Conservation (phyloP, 2,888 invertebrate species). For the Neoaliturus tenellus region DNA sequence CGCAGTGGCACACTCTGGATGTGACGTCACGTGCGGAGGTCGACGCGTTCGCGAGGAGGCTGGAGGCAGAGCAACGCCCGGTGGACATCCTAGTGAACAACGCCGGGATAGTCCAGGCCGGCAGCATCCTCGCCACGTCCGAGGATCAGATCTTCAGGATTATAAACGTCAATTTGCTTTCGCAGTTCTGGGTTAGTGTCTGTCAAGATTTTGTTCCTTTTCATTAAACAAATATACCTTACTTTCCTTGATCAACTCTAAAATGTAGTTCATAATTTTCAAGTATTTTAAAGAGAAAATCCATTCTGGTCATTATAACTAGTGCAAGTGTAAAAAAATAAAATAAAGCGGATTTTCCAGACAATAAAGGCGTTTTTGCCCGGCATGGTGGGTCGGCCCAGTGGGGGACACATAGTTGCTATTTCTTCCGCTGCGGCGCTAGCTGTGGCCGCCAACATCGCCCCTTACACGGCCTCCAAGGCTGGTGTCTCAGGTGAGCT, state of each 20-base stretch:
- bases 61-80: slow-evolving; percentile 67
- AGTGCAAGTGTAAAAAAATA: no score
- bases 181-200: slow-evolving; percentile 73
- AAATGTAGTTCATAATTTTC: no score
- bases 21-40: slow-evolving; percentile 60
- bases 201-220: no score
- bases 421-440: slow-evolving; percentile 72
- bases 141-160: slow-evolving; percentile 72
- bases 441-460: slow-evolving; percentile 70
- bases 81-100: slow-evolving; percentile 74
- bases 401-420: slow-evolving; percentile 73
- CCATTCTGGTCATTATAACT: no score
- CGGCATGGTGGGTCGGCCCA: slow-evolving; percentile 72
- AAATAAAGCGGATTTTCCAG: no score
- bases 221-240: no score
- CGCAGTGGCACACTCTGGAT: slow-evolving; percentile 69
- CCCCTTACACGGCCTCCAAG: slow-evolving; percentile 73
- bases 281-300: no score
- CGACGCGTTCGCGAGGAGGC: slow-evolving; percentile 47
- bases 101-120: slow-evolving; percentile 72
- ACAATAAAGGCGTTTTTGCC: slow-evolving; percentile 72
- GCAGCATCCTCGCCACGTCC: slow-evolving; percentile 71
- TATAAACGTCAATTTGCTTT: slow-evolving; percentile 72
- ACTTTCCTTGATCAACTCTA: no score
- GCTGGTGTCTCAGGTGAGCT: slow-evolving; percentile 71